Percentiles rank a stretch among this genome's conserved stretches.
These are phyloP conservation scores for Melolontha melolontha DNA, from an alignment of 2,888 invertebrate species.

Conservation along the genomic window DNA sequence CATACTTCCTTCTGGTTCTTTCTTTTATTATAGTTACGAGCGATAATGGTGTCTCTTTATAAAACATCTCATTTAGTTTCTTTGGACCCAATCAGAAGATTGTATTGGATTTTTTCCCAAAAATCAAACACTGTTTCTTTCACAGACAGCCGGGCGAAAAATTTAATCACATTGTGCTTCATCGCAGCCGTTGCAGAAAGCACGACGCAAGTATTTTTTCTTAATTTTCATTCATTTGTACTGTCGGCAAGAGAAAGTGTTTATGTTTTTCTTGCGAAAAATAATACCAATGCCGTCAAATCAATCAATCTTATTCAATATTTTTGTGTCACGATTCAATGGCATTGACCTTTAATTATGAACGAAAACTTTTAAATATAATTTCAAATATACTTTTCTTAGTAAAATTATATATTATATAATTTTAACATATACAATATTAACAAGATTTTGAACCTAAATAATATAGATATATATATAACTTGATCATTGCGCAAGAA, in stretches of 20 bases:
- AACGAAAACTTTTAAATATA: conserved; percentile 12
- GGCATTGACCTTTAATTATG: not conserved
- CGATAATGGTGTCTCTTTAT: conserved; percentile 38
- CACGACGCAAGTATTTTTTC: conserved; percentile 31
- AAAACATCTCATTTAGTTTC: conserved; percentile 35
- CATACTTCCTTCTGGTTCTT: conserved; percentile 17
- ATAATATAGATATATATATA: too few species aligned
- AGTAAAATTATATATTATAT: conserved; percentile 7
- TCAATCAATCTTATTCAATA: not conserved
- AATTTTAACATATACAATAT: conserved; percentile 17
- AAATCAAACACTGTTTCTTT: conserved; percentile 40
- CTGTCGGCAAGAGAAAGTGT: conserved; percentile 60
- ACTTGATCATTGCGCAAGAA: conserved; percentile 53
- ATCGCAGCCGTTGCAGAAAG: conserved; percentile 7
- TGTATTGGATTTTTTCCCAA: conserved; percentile 40
- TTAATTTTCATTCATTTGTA: conserved; percentile 53
- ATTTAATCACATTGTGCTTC: conserved; percentile 33
- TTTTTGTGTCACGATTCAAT: not conserved
- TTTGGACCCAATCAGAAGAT: conserved; percentile 43
- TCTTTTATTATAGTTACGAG: not conserved
- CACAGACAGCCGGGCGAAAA: conserved; percentile 38
- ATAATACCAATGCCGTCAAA: not conserved
- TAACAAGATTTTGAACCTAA: conserved; percentile 29
- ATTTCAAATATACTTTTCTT: not conserved
- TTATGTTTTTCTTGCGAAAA: conserved; percentile 54